phyloP scores from a whole-genome alignment of 2,888 invertebrate genomes.

The Philonicus albiceps region DNA sequence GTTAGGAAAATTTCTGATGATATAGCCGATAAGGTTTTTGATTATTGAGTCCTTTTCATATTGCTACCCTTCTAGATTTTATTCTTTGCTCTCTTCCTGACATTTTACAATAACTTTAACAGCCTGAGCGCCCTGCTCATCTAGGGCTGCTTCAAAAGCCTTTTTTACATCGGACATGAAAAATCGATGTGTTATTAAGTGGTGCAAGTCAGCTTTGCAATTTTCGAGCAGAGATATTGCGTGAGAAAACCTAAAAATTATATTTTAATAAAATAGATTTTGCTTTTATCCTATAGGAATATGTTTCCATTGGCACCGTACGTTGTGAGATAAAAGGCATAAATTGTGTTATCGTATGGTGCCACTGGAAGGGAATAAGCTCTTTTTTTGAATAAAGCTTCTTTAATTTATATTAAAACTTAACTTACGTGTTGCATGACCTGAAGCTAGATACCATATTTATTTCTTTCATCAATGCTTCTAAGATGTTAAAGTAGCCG shows the following conservation, averaged over 20 bases:
- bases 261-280: neutral
- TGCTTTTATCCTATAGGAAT: too few relatives aligned
- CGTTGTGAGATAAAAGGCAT: too few relatives aligned
- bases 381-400: too few relatives aligned
- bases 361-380: too few relatives aligned
- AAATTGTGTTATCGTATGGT: too few relatives aligned
- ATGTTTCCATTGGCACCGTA: too few relatives aligned
- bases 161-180: neutral
- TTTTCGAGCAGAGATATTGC: neutral
- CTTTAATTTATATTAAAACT: neutral
- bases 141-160: constrained; percentile 32
- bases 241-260: neutral
- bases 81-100: neutral
- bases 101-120: constrained; percentile 22
- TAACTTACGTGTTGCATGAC: constrained; percentile 56
- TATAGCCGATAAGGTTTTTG: neutral
- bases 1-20: neutral
- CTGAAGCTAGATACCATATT: constrained; percentile 56
- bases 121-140: neutral
- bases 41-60: neutral
- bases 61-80: neutral
- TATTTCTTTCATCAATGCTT: constrained; percentile 58
- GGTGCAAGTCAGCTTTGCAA: neutral
- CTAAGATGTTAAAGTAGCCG: constrained; percentile 56
- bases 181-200: constrained; percentile 25